These are phyloP conservation scores for Trichogramma evanescens DNA, from an alignment of 2,888 invertebrate species.

Conservation along the genomic window DNA sequence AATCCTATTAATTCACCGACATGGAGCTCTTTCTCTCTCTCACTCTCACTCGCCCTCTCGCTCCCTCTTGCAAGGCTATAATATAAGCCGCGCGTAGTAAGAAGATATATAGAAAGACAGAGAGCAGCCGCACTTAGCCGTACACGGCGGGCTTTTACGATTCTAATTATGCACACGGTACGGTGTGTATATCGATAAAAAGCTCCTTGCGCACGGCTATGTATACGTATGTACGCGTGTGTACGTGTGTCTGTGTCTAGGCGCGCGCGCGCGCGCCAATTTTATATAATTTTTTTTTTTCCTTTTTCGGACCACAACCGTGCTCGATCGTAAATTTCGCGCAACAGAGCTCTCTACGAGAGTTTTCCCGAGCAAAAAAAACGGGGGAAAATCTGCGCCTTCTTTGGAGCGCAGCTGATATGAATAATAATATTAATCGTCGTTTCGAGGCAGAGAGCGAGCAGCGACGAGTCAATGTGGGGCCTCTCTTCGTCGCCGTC, in stretches of 20 bases:
- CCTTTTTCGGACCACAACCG: too few relatives aligned
- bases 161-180: not conserved
- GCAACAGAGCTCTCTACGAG: too few relatives aligned
- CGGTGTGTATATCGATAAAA: not conserved
- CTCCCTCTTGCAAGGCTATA: too few relatives aligned
- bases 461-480: not conserved
- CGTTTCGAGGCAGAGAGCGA: constrained; percentile 6
- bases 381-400: too few relatives aligned
- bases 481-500: not conserved
- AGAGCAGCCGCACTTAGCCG: not conserved
- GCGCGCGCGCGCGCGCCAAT: too few relatives aligned
- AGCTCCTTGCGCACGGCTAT: too few relatives aligned
- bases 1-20: constrained; percentile 39
- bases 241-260: too few relatives aligned
- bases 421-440: constrained; percentile 34
- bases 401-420: constrained; percentile 11
- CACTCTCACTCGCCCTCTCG: too few relatives aligned
- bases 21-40: not conserved
- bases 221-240: too few relatives aligned
- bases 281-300: too few relatives aligned
- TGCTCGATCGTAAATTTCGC: too few relatives aligned
- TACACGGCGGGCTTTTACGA: not conserved
- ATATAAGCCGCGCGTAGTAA: not conserved
- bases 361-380: too few relatives aligned
- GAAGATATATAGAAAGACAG: not conserved